Evolutionary conservation across 2,797 vertebrate species (phyloP).

Genomic region (Catamblyrhynchus diadema): DNA sequence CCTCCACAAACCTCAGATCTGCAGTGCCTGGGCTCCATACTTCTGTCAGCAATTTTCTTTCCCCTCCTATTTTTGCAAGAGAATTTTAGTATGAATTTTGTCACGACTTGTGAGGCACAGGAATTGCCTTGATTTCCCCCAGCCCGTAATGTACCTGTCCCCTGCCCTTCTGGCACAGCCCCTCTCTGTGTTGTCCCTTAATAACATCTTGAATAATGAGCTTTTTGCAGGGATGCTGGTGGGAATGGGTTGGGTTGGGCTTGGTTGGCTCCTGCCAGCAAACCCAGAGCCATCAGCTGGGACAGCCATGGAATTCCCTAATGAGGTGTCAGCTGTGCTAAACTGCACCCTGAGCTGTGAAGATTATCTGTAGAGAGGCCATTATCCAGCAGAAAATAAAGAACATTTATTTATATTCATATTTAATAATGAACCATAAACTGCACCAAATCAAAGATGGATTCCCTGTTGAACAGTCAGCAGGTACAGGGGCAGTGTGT

Average conservation of each 20-base stretch:
- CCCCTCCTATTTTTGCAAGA: not conserved
- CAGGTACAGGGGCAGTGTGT: not conserved
- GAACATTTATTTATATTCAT: not conserved
- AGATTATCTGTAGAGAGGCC: not conserved
- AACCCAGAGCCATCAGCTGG: not conserved
- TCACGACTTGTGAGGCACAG: not conserved
- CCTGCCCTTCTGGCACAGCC: not conserved
- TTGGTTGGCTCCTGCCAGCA: not conserved
- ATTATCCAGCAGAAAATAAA: not conserved
- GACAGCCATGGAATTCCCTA: not conserved
- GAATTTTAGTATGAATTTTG: not conserved
- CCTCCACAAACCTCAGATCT: not conserved
- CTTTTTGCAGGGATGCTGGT: fast-evolving
- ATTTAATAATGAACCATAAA: not conserved
- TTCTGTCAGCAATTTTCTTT: not conserved
- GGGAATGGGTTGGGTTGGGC: not conserved
- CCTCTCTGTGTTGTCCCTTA: not conserved
- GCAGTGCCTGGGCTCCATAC: not conserved
- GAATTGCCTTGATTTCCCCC: not conserved
- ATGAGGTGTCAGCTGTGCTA: not conserved
- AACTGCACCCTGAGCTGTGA: not conserved
- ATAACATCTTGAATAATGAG: not conserved
- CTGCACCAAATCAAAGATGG: not conserved
- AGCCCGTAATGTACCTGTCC: not conserved
- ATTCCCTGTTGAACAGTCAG: not conserved